Evolutionary conservation across 1,140 invertebrate species (phyloP).

Genomic region (Himalopsyche phryganea): DNA sequence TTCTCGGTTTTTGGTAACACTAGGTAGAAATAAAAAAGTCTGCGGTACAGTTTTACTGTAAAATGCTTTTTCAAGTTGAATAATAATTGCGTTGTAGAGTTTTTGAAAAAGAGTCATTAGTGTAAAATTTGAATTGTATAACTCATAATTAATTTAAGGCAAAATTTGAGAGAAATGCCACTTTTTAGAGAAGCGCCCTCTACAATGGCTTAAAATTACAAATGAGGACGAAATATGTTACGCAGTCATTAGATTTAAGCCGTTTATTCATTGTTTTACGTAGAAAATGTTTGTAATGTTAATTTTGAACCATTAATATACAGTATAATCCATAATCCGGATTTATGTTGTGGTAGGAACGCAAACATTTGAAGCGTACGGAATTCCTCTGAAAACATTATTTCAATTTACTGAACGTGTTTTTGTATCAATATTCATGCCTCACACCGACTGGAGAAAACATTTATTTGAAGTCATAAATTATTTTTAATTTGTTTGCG

Average conservation of each 20-base stretch:
- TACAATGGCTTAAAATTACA: not conserved
- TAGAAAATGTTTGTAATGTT: conserved; percentile 27
- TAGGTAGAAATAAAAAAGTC: too few species aligned
- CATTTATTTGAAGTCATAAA: too few species aligned
- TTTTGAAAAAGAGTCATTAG: too few species aligned
- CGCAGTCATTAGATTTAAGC: conserved; percentile 14
- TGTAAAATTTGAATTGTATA: too few species aligned
- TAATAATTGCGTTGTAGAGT: too few species aligned
- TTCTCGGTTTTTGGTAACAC: too few species aligned
- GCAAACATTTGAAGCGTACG: not conserved
- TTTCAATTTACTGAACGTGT: conserved; percentile 10
- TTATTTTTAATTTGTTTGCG: too few species aligned
- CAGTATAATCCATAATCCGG: conserved; percentile 15
- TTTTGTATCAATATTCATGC: conserved; percentile 6
- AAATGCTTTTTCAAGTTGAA: too few species aligned
- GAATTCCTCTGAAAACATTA: not conserved
- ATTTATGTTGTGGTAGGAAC: conserved; percentile 14
- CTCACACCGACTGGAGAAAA: not conserved
- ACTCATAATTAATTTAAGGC: too few species aligned
- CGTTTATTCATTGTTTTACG: conserved; percentile 20
- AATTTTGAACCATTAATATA: conserved; percentile 26
- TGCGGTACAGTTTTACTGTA: too few species aligned
- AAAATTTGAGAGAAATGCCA: too few species aligned
- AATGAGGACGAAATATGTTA: conserved; percentile 8
- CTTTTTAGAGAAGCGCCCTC: too few species aligned